Base-by-base conservation (phyloP, 2,113 vertebrate genomes). In the Dunckerocampus dactyliophorus region DNA sequence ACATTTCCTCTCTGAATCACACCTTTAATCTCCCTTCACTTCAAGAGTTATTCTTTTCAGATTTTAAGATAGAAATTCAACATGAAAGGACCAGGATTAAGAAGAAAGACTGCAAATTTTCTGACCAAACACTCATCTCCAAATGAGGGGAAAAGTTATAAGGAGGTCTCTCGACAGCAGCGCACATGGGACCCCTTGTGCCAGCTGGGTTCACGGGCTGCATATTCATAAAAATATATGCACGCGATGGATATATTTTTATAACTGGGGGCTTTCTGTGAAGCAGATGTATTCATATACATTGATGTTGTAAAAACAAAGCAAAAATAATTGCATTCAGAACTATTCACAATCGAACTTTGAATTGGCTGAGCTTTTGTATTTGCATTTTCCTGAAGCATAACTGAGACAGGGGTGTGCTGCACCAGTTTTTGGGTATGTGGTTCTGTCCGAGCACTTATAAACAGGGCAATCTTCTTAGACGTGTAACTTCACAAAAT, bases 381-480 rank as follows among this genome's bases (percentile, higher is more conserved):
- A 72, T 73, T 64, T 63, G 43, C 65, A 21, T 66, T 47, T 76
- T 69, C 59, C 65, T 28, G 31, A 34, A 34, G 6, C 31, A 34
- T 77, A 65, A 22, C 53, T 22, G 65, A 60, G 76, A 75, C 75
- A 82, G 77, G 65, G 74, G 83, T 63, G 52, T 72, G 69, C 82
- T 81, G 77, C 81, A 78, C 77, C 72, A 83, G 82, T 75, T 71
- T 72, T 86, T 67, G 62, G 69, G 76, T 75, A 59, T 72, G 82
- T 82, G 83, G 81, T 88, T 87, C 79, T 84, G 85, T 89, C 86
- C 85, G 85, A 92, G 90, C 90, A 92, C 88, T 90, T 92, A 88
- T 72, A 67, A 81, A 84, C 77, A 84, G 74, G 83, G 83, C 77
- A 88, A 83, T 81, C 86, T 84, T 81, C 82, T 90, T 85, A 77